Percentiles rank a stretch among this genome's conserved stretches.
Conservation (phyloP, 1,140 invertebrate genomes). For the Eumeta japonica region DNA sequence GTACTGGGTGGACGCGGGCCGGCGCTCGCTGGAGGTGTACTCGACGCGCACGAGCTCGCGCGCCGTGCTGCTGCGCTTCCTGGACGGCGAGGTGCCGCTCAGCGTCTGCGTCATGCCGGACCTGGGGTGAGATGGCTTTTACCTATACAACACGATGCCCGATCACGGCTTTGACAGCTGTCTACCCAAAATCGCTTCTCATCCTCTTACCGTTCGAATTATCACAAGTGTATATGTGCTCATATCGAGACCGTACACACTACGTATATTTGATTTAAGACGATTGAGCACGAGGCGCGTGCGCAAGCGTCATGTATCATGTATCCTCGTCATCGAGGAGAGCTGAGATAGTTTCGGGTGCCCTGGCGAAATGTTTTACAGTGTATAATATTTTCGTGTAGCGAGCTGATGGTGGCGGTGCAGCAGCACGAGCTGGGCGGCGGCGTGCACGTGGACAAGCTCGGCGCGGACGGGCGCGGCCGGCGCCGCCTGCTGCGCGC, state of each 20-base stretch:
- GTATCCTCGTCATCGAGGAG: no score
- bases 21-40: slow-evolving; percentile 60
- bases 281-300: no score
- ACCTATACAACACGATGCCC: not conserved
- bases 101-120: slow-evolving; percentile 64
- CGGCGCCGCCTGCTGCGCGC: no score
- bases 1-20: slow-evolving; percentile 63
- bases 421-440: slow-evolving; percentile 36
- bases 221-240: no score
- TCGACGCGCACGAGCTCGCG: slow-evolving; percentile 57
- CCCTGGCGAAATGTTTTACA: slow-evolving; percentile 5
- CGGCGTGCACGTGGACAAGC: slow-evolving; percentile 59
- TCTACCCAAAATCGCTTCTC: no score
- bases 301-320: no score
- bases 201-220: no score
- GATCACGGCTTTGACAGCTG: not conserved
- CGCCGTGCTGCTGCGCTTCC: slow-evolving; percentile 58
- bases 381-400: slow-evolving; percentile 29
- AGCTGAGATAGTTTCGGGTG: not conserved
- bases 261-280: no score
- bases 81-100: slow-evolving; percentile 58
- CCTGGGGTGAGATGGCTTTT: slow-evolving; percentile 65
- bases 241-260: no score
- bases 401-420: slow-evolving; percentile 67
- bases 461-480: slow-evolving; percentile 28